A percentile compares a stretch with the other conserved stretches of the same genome.
Conservation (phyloP, 2,888 invertebrate species). For the Protophormia terraenovae region DNA sequence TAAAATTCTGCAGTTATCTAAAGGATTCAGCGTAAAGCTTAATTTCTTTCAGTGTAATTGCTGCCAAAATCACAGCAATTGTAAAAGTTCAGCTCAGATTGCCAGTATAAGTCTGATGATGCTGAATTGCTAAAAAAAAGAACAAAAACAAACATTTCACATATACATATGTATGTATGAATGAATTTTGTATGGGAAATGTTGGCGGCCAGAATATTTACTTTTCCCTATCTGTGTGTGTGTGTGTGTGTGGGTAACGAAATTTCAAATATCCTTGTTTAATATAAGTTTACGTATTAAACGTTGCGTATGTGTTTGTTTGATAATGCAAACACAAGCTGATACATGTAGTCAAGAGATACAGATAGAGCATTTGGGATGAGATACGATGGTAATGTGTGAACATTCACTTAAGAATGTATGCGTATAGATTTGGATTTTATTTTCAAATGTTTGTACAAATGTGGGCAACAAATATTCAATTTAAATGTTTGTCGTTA, state of each 20-base stretch:
- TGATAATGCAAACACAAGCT: conserved; percentile 11
- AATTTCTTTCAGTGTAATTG: conserved; percentile 34
- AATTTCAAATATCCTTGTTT: conserved; percentile 20
- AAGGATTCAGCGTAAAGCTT: too few species aligned
- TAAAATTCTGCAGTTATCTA: too few species aligned
- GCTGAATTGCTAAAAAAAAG: conserved; percentile 68
- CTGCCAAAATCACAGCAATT: conserved; percentile 79
- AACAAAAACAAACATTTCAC: conserved; percentile 31
- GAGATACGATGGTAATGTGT: conserved; percentile 55
- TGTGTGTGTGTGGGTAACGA: background rate
- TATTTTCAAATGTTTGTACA: conserved; percentile 21
- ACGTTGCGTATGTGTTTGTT: background rate
- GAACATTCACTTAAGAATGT: conserved; percentile 35
- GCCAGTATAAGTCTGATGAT: conserved; percentile 71
- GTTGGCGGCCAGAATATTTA: conserved; percentile 66
- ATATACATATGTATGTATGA: too few species aligned
- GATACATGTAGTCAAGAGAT: background rate
- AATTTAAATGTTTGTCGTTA: conserved; percentile 68
- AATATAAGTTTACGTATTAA: background rate
- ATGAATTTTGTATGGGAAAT: conserved; percentile 63
- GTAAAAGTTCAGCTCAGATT: conserved; percentile 60
- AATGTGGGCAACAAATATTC: conserved; percentile 65
- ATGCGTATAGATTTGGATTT: background rate
- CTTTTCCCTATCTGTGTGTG: too few species aligned
- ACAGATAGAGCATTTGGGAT: background rate